A percentile compares a stretch with the other conserved stretches of the same genome.
phyloP scores from a whole-genome alignment of 2,113 vertebrate genomes.

The Myiozetetes cayanensis region DNA sequence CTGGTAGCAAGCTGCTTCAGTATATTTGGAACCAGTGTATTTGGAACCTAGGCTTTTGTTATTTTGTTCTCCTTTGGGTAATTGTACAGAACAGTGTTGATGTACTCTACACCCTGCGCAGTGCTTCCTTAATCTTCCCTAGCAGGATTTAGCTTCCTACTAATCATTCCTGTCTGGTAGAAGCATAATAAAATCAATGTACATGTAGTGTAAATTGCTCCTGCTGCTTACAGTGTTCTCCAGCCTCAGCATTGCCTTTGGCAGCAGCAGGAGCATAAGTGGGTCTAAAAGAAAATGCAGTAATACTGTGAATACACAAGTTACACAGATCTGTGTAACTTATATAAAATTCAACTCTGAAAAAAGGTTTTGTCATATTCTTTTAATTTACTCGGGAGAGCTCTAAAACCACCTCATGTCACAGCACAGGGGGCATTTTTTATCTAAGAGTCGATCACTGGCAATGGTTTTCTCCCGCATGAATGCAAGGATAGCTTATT shows the following conservation, averaged over 20 bases:
- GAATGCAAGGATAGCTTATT: background rate
- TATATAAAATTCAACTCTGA: background rate
- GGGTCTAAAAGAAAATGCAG: background rate
- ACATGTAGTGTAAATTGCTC: background rate
- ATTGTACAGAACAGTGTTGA: background rate
- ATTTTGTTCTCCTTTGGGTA: background rate
- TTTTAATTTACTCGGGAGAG: background rate
- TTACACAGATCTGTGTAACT: background rate
- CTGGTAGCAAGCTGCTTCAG: background rate
- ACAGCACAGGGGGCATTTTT: background rate
- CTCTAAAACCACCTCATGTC: background rate
- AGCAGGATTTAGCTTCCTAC: background rate
- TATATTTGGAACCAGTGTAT: background rate
- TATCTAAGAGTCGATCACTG: background rate
- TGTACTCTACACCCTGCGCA: background rate
- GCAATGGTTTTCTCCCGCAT: background rate
- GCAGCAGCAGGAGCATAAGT: background rate
- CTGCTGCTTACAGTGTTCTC: background rate
- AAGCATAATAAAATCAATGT: background rate
- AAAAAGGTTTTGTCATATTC: background rate
- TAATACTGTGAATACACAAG: background rate
- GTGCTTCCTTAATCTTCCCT: background rate
- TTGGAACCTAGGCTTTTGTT: background rate
- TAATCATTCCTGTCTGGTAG: background rate
- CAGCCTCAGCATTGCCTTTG: background rate